Percentiles rank a stretch among this genome's conserved stretches.
Conservation (phyloP, 2,888 invertebrate species). For the Herminia tarsipennalis region DNA sequence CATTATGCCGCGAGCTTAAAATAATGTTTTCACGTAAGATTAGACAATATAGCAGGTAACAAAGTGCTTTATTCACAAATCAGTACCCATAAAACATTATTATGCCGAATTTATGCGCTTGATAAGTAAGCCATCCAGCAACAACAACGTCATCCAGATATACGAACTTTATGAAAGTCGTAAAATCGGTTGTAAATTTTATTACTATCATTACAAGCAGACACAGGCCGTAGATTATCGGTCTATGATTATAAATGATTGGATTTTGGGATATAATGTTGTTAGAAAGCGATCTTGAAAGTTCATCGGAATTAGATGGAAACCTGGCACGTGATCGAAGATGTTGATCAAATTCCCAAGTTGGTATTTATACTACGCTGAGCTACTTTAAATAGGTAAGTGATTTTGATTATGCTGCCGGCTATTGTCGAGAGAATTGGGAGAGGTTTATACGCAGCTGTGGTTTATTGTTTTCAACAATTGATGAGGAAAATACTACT, state of each 20-base stretch:
- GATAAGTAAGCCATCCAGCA: slow-evolving; percentile 39
- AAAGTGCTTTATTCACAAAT: slow-evolving; percentile 27
- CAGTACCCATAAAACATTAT: slow-evolving; percentile 36
- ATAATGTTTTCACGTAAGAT: slow-evolving; percentile 13
- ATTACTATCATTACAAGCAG: slow-evolving; percentile 43
- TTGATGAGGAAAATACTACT: no score
- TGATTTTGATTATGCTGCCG: no score
- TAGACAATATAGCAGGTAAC: slow-evolving; percentile 27
- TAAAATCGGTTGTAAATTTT: slow-evolving; percentile 58
- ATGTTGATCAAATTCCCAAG: not conserved
- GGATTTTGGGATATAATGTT: slow-evolving; percentile 17
- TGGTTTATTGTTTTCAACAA: no score
- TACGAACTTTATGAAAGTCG: slow-evolving; percentile 48
- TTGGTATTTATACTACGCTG: not conserved
- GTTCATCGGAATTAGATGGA: slow-evolving; percentile 4
- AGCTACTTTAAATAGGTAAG: no score
- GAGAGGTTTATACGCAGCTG: no score
- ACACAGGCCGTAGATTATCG: slow-evolving; percentile 35
- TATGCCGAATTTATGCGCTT: slow-evolving; percentile 35
- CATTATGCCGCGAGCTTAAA: not conserved
- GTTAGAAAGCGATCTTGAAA: slow-evolving; percentile 16
- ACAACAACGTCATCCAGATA: slow-evolving; percentile 43
- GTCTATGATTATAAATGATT: slow-evolving; percentile 36
- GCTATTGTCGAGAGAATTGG: no score
- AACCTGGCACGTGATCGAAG: not conserved